Base-by-base conservation (phyloP, 2,113 vertebrate genomes). In the Arenaria interpres region DNA sequence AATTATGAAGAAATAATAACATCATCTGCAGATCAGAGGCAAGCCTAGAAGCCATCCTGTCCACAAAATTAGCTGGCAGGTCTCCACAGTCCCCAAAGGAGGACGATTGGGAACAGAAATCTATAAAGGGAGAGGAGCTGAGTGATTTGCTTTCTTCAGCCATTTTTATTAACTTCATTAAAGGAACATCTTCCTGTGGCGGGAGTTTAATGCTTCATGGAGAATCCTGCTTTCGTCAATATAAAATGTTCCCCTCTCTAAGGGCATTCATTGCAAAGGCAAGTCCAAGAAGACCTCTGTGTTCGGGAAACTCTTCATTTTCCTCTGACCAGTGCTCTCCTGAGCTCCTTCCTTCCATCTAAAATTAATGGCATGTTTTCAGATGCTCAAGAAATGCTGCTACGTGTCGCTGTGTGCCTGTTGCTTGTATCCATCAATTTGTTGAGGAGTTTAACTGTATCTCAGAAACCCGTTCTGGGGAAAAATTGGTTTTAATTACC, bases 1-100 rank as follows among this genome's bases (percentile, higher is more conserved):
- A 96, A 91, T 94, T 95, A 96, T 62, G 85, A 96, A 94, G 96
- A 96, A 97, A 96, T 93, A 96, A 96, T 80, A 93, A 64, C 57
- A 94, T 95, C 37, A 78, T 95, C 25, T 5, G 51, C 75, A 93
- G 82, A 94, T 96, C 91, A 96, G 88, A 93, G 37, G 41, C 78
- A 88, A 91, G 90, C 92, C 71, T 94, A 82, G 82, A 96, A 93
- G 85, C 75, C 66, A 80, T 95, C 71, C 53, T 94, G 81, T 91
- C 85, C 74, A 37, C 85, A 85, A 75, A 88, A 95, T 94, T 91
- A 94, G 74, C 87, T 95, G 84, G 66, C 77, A 95, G 62, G 48
- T 87, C 68, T 94, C 73, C 69, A 85, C 18, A 75, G 60, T 59
- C 87, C 84, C 94, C 0, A 0, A 35, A 96, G 81, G 60, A 79